These are phyloP conservation scores for Dromaius novaehollandiae DNA, from an alignment of 2,113 vertebrate genomes.

Conservation along the genomic window DNA sequence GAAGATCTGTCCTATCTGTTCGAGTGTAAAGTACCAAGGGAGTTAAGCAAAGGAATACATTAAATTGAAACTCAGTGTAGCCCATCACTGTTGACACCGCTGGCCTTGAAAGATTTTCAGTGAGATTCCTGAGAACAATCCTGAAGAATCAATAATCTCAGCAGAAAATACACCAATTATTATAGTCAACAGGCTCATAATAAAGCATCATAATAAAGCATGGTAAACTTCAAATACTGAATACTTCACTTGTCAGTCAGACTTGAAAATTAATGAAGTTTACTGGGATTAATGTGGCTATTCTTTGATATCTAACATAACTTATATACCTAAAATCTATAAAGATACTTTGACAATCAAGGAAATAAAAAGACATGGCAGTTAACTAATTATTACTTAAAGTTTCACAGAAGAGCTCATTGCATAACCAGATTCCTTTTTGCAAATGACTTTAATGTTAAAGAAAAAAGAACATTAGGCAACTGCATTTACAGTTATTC, in stretches of 20 bases:
- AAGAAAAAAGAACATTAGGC: background rate
- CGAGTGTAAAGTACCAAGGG: slow-evolving; percentile 59
- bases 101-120: slow-evolving; percentile 50
- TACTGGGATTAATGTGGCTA: background rate
- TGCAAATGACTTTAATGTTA: background rate
- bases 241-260: background rate
- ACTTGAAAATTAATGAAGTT: background rate
- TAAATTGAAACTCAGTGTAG: slow-evolving; percentile 66
- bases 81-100: slow-evolving; percentile 43
- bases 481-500: background rate
- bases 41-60: slow-evolving; percentile 65
- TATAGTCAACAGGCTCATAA: slow-evolving; percentile 16
- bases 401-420: background rate
- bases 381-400: background rate
- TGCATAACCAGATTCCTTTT: background rate
- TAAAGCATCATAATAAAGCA: background rate
- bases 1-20: slow-evolving; percentile 72
- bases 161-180: slow-evolving; percentile 32
- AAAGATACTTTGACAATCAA: background rate
- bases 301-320: background rate
- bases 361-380: background rate
- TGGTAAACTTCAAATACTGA: background rate
- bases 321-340: background rate
- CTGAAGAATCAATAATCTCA: slow-evolving; percentile 48
- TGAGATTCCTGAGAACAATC: slow-evolving; percentile 13